Evolutionary conservation across 2,888 invertebrate species (phyloP).

Genomic region (Corbicula japonica): DNA sequence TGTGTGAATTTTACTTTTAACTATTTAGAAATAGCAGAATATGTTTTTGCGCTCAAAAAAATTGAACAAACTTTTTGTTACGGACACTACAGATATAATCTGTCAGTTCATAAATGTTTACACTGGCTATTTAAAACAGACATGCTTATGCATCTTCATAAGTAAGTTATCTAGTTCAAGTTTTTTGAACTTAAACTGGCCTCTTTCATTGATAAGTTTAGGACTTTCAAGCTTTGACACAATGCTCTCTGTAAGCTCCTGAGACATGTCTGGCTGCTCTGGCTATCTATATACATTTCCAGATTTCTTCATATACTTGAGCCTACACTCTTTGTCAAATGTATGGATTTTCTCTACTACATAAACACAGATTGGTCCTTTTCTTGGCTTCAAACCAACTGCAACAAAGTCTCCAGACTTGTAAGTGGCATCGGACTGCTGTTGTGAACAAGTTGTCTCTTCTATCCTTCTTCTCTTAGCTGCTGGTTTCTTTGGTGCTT

Average conservation of each 20-base stretch:
- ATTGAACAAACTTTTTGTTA: too few relatives aligned
- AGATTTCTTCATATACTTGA: constrained; percentile 42
- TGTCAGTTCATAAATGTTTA: neutral
- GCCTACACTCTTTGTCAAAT: constrained; percentile 20
- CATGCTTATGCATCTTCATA: constrained; percentile 29
- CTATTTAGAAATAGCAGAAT: too few relatives aligned
- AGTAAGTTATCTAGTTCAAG: constrained; percentile 21
- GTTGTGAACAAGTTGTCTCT: neutral
- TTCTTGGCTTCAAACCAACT: too few relatives aligned
- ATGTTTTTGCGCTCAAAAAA: too few relatives aligned
- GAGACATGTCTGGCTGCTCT: constrained; percentile 31
- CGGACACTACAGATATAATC: constrained; percentile 20
- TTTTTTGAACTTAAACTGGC: constrained; percentile 38
- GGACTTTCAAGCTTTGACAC: too few relatives aligned
- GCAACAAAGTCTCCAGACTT: neutral
- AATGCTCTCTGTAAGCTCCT: too few relatives aligned
- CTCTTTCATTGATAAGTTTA: constrained; percentile 46
- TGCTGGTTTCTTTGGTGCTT: neutral
- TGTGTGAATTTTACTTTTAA: too few relatives aligned
- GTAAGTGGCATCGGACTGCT: neutral
- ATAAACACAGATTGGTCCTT: too few relatives aligned
- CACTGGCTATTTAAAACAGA: constrained; percentile 23
- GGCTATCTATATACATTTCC: constrained; percentile 37
- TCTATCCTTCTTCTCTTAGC: too few relatives aligned
- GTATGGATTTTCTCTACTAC: too few relatives aligned